Evolutionary conservation across 1,140 invertebrate species (phyloP).

Genomic region (Euwallacea fornicatus): DNA sequence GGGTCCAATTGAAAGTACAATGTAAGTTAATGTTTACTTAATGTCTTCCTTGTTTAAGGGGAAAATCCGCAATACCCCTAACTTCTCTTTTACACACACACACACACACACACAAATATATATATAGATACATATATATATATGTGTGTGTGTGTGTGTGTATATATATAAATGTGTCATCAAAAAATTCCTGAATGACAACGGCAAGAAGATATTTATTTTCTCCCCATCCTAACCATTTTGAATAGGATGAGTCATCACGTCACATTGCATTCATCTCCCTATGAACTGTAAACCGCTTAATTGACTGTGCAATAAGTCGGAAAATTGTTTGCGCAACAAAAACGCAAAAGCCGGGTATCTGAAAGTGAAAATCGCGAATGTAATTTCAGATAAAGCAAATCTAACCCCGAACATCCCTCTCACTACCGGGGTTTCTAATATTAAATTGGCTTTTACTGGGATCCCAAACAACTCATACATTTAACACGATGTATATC

Average conservation of each 20-base stretch:
- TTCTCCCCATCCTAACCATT: too few species aligned
- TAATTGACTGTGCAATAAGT: constrained; percentile 26
- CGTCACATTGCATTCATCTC: too few species aligned
- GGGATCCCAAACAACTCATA: constrained; percentile 33
- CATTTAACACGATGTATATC: constrained; percentile 34
- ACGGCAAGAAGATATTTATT: too few species aligned
- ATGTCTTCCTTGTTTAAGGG: not conserved
- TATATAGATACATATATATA: too few species aligned
- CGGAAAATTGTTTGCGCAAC: constrained; percentile 31
- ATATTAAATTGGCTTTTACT: constrained; percentile 34
- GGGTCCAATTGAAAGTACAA: constrained; percentile 81
- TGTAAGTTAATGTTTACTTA: constrained; percentile 67
- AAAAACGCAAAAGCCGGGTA: constrained; percentile 27
- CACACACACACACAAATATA: too few species aligned
- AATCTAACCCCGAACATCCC: constrained; percentile 28
- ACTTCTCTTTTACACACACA: too few species aligned
- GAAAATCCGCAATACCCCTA: too few species aligned
- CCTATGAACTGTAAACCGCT: constrained; percentile 7
- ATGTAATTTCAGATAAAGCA: constrained; percentile 35
- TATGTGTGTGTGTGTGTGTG: too few species aligned
- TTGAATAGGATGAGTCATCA: not conserved
- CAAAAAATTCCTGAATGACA: too few species aligned
- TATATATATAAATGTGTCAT: too few species aligned
- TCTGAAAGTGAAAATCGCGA: constrained; percentile 33
- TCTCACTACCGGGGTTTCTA: constrained; percentile 19